A percentile compares a stretch with the other conserved stretches of the same genome.
phyloP scores from a whole-genome alignment of 2,113 vertebrate species.

The Siphamia tubifer region DNA sequence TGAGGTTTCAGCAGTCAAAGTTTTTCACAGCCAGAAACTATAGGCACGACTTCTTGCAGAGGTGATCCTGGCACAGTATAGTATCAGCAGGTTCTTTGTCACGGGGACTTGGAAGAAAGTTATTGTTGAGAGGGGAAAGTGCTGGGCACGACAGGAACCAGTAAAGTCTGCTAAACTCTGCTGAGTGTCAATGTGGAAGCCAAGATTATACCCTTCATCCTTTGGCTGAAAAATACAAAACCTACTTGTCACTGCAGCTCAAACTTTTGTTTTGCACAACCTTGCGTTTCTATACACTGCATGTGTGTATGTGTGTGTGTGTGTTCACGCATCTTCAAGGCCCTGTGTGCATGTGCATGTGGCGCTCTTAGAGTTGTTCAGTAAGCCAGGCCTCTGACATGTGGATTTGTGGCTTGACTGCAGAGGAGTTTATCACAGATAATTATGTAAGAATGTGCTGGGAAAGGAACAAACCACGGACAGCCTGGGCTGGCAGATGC shows the following conservation, averaged over 20 bases:
- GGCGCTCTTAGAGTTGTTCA: slow-evolving; percentile 57
- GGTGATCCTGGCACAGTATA: slow-evolving; percentile 24
- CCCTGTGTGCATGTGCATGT: slow-evolving; percentile 35
- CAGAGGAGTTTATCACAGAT: slow-evolving; percentile 76
- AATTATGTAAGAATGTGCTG: slow-evolving; percentile 75
- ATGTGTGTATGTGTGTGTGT: neutral
- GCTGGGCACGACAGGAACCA: slow-evolving; percentile 68
- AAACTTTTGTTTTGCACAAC: slow-evolving; percentile 61
- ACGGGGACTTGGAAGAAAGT: slow-evolving; percentile 69
- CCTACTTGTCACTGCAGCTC: slow-evolving; percentile 52
- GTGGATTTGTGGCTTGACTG: slow-evolving; percentile 72
- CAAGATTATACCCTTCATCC: slow-evolving; percentile 64
- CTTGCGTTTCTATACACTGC: slow-evolving; percentile 8
- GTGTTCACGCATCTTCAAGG: slow-evolving; percentile 25
- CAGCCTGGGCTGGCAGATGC: slow-evolving; percentile 67
- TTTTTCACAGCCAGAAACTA: slow-evolving; percentile 29
- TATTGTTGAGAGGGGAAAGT: slow-evolving; percentile 67
- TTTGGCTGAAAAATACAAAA: slow-evolving; percentile 65
- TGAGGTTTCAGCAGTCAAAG: slow-evolving; percentile 35
- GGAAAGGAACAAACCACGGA: slow-evolving; percentile 69
- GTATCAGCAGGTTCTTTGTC: slow-evolving; percentile 69
- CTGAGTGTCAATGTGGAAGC: slow-evolving; percentile 68
- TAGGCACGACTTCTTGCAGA: slow-evolving; percentile 36
- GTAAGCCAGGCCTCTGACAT: slow-evolving; percentile 64
- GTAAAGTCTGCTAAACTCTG: slow-evolving; percentile 69